These are phyloP conservation scores for Betta splendens DNA, from an alignment of 2,797 vertebrate genomes.

Conservation along the genomic window DNA sequence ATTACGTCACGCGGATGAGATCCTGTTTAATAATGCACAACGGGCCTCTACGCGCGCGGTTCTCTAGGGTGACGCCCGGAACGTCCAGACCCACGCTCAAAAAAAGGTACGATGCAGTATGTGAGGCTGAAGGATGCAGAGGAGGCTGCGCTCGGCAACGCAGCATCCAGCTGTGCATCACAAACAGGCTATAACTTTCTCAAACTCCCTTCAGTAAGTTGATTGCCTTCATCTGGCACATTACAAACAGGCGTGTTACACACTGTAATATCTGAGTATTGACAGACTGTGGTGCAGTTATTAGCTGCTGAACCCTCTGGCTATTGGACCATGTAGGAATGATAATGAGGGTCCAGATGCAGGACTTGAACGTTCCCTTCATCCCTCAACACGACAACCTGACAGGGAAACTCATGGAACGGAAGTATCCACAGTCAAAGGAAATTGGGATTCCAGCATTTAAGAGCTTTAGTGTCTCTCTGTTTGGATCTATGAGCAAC, in stretches of 20 bases:
- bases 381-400: background rate
- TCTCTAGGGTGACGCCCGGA: background rate
- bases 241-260: constrained; percentile 45
- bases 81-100: background rate
- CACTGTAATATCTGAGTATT: constrained; percentile 51
- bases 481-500: background rate
- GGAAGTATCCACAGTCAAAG: background rate
- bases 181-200: constrained; percentile 32
- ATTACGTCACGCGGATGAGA: constrained; percentile 2
- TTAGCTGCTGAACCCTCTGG: constrained; percentile 30
- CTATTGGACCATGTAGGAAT: constrained; percentile 32
- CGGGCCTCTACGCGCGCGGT: background rate
- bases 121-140: background rate
- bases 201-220: constrained; percentile 10
- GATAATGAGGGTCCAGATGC: constrained; percentile 28
- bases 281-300: constrained; percentile 34
- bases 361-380: constrained; percentile 11
- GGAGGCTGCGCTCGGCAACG: background rate
- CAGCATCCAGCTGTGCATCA: constrained; percentile 6
- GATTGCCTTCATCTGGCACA: constrained; percentile 27
- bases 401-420: constrained; percentile 1
- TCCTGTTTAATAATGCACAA: constrained; percentile 1
- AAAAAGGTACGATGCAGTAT: background rate
- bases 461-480: constrained; percentile 9
- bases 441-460: constrained; percentile 5